Conservation (phyloP, 2,888 invertebrate species). For the Drosophila limbata region DNA sequence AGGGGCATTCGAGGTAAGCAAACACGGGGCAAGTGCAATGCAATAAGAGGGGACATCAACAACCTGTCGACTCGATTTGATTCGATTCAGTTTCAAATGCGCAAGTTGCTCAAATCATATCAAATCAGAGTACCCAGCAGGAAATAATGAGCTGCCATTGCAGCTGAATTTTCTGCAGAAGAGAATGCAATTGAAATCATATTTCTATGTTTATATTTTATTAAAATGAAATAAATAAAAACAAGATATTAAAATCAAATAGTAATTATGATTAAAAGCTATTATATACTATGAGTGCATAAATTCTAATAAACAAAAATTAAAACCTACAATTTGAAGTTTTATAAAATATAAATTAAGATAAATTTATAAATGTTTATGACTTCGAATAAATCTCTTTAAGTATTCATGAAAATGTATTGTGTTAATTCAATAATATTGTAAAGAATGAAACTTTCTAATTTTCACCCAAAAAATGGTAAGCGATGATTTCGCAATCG, state of each 20-base stretch:
- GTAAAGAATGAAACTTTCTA: constrained; percentile 62
- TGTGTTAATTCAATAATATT: neutral
- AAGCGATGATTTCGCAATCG: constrained; percentile 48
- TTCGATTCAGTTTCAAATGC: constrained; percentile 30
- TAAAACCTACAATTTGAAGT: neutral
- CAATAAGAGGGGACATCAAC: constrained; percentile 8
- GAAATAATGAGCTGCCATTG: constrained; percentile 3
- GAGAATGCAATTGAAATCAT: neutral
- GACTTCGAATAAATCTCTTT: too few relatives aligned
- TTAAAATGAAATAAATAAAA: too few relatives aligned
- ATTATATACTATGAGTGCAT: too few relatives aligned
- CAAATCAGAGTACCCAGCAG: constrained; percentile 36
- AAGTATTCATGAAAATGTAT: neutral
- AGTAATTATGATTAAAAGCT: too few relatives aligned
- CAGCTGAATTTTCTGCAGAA: constrained; percentile 4
- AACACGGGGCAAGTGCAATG: constrained; percentile 35
- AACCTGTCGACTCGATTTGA: constrained; percentile 30
- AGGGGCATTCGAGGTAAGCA: constrained; percentile 43
- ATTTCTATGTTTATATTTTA: too few relatives aligned
- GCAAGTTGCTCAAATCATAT: constrained; percentile 23
- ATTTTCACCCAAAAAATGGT: constrained; percentile 50
- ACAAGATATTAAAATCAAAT: too few relatives aligned
- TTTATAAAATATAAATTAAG: neutral
- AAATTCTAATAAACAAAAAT: too few relatives aligned
- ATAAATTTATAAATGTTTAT: neutral